Conservation (phyloP, 1,140 invertebrate species). For the Macrobrachium nipponense region DNA sequence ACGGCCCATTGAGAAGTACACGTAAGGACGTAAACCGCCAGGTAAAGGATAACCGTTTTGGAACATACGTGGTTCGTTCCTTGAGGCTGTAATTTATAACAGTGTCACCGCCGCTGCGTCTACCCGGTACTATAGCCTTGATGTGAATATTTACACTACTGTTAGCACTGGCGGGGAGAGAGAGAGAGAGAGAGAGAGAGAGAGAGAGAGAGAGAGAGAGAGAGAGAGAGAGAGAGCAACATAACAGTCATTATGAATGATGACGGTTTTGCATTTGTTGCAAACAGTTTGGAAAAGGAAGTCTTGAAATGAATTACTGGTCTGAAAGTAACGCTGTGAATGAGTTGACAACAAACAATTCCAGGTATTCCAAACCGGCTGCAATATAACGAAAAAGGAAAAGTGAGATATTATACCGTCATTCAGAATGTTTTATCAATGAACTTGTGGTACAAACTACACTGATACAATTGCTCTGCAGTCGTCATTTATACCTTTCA, state of each 20-base stretch:
- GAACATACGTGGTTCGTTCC: conserved; percentile 21
- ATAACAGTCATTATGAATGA: not conserved
- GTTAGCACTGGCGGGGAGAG: conserved; percentile 41
- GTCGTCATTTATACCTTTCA: too few species aligned
- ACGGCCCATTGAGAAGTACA: conserved; percentile 32
- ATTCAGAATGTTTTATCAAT: too few species aligned
- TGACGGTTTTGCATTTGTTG: too few species aligned
- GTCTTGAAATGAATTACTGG: too few species aligned
- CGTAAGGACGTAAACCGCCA: conserved; percentile 35
- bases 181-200: not conserved
- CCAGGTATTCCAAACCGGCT: too few species aligned
- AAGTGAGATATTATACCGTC: not conserved
- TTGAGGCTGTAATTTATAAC: conserved; percentile 42
- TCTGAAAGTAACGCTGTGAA: not conserved
- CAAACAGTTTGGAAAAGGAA: too few species aligned
- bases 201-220: not conserved
- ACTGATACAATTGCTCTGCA: too few species aligned
- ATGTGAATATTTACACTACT: conserved; percentile 57
- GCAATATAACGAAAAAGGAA: not conserved
- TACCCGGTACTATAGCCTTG: conserved; percentile 23
- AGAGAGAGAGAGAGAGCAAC: not conserved
- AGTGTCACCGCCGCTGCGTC: conserved; percentile 16
- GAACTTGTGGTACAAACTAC: not conserved
- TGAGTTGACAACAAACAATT: too few species aligned
- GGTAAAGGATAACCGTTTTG: not conserved